These are phyloP conservation scores for Willowsia nigromaculata DNA, from an alignment of 2,888 invertebrate genomes.

Conservation along the genomic window DNA sequence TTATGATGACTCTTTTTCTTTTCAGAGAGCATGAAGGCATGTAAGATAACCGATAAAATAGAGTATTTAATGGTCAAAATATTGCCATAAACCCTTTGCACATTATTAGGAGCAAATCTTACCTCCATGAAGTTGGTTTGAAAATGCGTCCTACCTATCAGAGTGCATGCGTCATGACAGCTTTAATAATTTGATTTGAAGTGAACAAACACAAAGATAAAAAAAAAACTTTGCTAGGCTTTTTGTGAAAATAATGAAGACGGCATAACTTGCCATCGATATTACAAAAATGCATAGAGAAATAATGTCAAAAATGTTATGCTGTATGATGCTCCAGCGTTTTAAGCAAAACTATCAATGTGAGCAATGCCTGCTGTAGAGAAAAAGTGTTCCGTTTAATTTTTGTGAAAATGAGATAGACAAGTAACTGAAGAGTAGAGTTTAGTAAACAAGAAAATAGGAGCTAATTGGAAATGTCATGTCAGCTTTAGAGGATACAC, in stretches of 20 bases:
- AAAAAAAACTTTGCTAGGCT: constrained; percentile 28
- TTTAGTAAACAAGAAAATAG: constrained; percentile 70
- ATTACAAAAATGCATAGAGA: constrained; percentile 11
- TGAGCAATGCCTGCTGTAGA: neutral
- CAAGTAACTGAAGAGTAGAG: constrained; percentile 41
- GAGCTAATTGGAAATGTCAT: constrained; percentile 71
- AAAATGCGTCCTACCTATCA: constrained; percentile 8
- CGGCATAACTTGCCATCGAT: neutral
- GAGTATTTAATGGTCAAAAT: constrained; percentile 44
- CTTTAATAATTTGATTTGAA: constrained; percentile 42
- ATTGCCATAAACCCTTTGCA: constrained; percentile 23
- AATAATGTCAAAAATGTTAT: neutral
- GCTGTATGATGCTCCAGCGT: neutral
- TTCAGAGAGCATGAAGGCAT: neutral
- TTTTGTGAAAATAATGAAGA: constrained; percentile 38
- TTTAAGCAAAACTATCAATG: constrained; percentile 31
- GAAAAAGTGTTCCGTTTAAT: neutral
- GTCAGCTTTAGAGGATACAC: constrained; percentile 62
- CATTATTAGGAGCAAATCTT: constrained; percentile 11
- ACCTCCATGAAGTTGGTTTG: constrained; percentile 26
- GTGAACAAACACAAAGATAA: neutral
- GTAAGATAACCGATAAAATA: constrained; percentile 17
- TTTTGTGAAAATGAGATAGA: neutral
- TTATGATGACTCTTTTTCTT: constrained; percentile 3
- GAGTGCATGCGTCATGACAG: constrained; percentile 39